A percentile compares a stretch with the other conserved stretches of the same genome.
phyloP scores from a whole-genome alignment of 2,113 vertebrate species.

The Leucoraja erinaceus region DNA sequence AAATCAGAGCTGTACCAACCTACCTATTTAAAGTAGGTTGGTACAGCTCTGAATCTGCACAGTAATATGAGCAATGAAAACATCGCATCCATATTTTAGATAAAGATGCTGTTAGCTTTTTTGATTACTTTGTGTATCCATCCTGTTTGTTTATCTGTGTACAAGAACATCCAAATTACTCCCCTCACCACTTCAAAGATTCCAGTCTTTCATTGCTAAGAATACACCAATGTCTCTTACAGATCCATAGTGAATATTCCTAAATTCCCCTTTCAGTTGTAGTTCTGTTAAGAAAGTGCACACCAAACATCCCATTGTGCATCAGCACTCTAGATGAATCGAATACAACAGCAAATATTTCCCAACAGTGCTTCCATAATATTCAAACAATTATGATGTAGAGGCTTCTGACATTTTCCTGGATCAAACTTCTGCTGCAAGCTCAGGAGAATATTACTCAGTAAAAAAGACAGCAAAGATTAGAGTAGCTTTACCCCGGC shows the following conservation, averaged over 20 bases:
- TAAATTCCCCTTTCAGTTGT: not conserved
- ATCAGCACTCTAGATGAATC: not conserved
- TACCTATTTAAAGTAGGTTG: no score
- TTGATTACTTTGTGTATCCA: not conserved
- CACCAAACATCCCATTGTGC: no score
- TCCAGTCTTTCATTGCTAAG: not conserved
- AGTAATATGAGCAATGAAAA: not conserved
- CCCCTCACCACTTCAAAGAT: not conserved
- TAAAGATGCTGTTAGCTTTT: not conserved
- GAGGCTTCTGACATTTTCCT: not conserved
- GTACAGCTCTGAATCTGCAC: no score
- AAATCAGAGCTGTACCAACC: not conserved
- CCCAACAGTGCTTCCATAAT: not conserved
- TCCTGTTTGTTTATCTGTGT: not conserved
- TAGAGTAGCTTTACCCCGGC: not conserved
- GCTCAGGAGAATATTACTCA: not conserved
- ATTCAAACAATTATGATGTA: constrained; percentile 19
- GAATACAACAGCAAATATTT: not conserved
- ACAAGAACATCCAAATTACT: not conserved
- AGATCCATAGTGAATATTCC: not conserved
- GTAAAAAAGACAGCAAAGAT: not conserved
- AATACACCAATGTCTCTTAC: not conserved
- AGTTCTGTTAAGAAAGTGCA: not conserved
- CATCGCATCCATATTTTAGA: not conserved
- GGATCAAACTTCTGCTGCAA: not conserved